A percentile compares a stretch with the other conserved stretches of the same genome.
phyloP scores from a whole-genome alignment of 2,888 invertebrate genomes.

The Protonemura montana region DNA sequence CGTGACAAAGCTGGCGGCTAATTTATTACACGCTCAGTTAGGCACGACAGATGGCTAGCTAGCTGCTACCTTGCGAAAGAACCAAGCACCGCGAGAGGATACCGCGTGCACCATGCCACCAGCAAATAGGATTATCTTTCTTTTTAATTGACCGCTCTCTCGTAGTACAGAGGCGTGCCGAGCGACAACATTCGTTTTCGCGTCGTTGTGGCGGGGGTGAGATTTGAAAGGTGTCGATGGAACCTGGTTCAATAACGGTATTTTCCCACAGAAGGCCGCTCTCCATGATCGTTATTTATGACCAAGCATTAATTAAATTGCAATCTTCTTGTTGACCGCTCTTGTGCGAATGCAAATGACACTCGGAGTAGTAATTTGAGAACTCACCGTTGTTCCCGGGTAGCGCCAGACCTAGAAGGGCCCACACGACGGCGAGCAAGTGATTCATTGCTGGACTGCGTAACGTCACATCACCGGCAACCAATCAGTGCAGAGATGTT shows the following conservation, averaged over 20 bases:
- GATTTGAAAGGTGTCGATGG: constrained; percentile 36
- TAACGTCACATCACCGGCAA: constrained; percentile 37
- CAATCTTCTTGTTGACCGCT: not conserved
- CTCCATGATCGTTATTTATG: not conserved
- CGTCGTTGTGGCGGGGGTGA: constrained; percentile 22
- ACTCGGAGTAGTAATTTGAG: not conserved
- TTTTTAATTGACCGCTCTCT: constrained; percentile 31
- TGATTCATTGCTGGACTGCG: constrained; percentile 43
- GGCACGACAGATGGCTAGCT: constrained; percentile 42
- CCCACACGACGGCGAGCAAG: constrained; percentile 47
- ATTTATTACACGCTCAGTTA: constrained; percentile 49
- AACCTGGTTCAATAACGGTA: not conserved
- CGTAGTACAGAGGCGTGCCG: not conserved
- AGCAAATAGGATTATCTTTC: constrained; percentile 38
- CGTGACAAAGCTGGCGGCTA: constrained; percentile 50
- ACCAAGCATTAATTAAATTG: not conserved
- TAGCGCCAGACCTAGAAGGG: constrained; percentile 47
- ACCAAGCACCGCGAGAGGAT: too few species aligned
- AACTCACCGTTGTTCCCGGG: constrained; percentile 50
- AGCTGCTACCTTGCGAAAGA: not conserved
- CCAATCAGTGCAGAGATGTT: not conserved
- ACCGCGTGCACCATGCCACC: not conserved
- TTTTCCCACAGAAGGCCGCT: not conserved
- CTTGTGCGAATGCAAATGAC: not conserved
- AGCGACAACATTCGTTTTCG: not conserved